Base-by-base conservation (phyloP, 2,888 invertebrate species). In the Perithous albicinctus region DNA sequence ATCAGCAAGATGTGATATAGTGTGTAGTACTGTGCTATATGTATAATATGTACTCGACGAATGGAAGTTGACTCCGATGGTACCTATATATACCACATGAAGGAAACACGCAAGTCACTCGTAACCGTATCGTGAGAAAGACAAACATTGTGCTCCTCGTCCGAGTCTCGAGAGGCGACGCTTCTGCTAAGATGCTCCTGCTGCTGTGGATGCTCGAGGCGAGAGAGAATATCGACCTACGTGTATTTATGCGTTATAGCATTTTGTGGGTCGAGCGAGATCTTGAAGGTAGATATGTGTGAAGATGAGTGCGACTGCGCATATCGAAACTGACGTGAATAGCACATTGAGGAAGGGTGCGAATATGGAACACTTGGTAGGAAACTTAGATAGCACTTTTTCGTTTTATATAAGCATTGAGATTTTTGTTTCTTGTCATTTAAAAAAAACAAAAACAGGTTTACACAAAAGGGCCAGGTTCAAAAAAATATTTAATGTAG, bases 51-150 rank as follows among this genome's bases (percentile, higher is more conserved):
- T 48, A 63, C 48, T 63, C 61, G 43, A 43, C 56, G 43, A 43
- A 70, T 70, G 70, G 70, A 59, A 59, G 70, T 41, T 70, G 59
- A 70, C 56, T 56, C 59, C 15, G 18, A 59, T 70, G 41, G 75
- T 75, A n/a, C 41, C 46, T 59, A 64, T 63, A 51, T 73, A 73
- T 63, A 29, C 51, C 12, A 15, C 20, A 41, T 54, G 72, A 70
- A 79, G 79, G 64, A 82, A 82, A 82, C 86, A 87, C 90, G 91
- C 91, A 90, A 91, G 91, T 91, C 91, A 91, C 87, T 87, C 88
- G 91, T 90, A 88, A 91, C 90, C 91, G 88, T 90, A 90, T 91
- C 91, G 91, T 91, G 91, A 90, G 91, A 91, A 91, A 91, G 87
- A 90, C 90, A 91, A 91, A 91, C 90, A 91, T 87, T 81, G 72